Percentiles rank a stretch among this genome's conserved stretches.
phyloP scores from a whole-genome alignment of 2,888 invertebrate species.

The Amphipoea lucens region DNA sequence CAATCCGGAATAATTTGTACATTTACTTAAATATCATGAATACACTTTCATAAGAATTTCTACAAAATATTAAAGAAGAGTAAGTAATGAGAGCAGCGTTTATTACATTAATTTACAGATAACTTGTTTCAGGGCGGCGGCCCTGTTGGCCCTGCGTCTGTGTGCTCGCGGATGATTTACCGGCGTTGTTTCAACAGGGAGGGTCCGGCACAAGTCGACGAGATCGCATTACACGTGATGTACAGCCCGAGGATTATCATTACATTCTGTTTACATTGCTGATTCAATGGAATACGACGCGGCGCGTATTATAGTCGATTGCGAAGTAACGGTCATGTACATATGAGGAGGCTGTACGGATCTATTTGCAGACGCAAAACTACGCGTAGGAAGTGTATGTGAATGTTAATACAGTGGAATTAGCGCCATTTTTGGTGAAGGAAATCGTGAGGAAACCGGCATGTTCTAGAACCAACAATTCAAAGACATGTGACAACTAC shows the following conservation, averaged over 20 bases:
- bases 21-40: neutral
- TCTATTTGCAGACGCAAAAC: neutral
- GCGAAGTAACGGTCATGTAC: neutral
- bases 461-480: neutral
- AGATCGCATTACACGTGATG: constrained; percentile 58
- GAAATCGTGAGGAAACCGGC: neutral
- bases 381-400: neutral
- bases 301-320: neutral
- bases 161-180: constrained; percentile 55
- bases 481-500: neutral
- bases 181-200: constrained; percentile 47
- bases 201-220: constrained; percentile 48
- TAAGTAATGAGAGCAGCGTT: neutral
- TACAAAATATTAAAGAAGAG: neutral
- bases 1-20: neutral
- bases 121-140: constrained; percentile 10
- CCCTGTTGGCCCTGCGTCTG: constrained; percentile 32
- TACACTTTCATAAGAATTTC: neutral
- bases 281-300: constrained; percentile 18
- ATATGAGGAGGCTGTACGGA: neutral
- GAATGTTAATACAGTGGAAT: neutral
- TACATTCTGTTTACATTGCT: constrained; percentile 54
- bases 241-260: constrained; percentile 54
- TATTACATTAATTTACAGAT: constrained; percentile 8
- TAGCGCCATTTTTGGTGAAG: neutral